Percentiles rank a stretch among this genome's conserved stretches.
Conservation (phyloP, 1,140 invertebrate species). For the Pachypeltis micranthus region DNA sequence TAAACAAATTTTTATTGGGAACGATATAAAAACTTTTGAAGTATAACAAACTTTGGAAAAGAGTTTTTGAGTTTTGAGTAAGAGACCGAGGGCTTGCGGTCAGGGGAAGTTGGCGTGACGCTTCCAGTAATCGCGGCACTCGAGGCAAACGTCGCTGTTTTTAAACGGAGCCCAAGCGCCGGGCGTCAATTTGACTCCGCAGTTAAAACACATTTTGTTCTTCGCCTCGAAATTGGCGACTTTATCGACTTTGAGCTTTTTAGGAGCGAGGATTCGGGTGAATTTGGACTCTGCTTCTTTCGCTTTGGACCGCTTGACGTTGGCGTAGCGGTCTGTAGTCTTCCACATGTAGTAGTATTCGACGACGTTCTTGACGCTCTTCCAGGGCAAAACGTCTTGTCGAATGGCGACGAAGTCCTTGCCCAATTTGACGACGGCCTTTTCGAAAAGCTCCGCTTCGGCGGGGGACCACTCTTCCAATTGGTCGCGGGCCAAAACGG, state of each 20-base stretch:
- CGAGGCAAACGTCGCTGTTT: not conserved
- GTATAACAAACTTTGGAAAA: no score
- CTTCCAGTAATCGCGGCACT: not conserved
- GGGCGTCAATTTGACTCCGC: no score
- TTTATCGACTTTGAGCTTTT: no score
- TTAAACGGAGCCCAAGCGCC: no score
- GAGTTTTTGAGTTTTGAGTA: no score
- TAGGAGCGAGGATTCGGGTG: not conserved
- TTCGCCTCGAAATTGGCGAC: no score
- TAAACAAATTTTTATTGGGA: no score
- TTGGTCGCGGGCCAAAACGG: not conserved
- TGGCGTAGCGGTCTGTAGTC: not conserved
- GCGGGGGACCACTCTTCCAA: not conserved
- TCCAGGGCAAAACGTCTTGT: not conserved
- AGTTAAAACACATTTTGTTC: no score
- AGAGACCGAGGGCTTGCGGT: no score
- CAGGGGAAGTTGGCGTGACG: no score
- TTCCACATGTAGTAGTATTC: slow-evolving; percentile 11
- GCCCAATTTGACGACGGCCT: not conserved
- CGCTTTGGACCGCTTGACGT: not conserved
- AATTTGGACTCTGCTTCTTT: not conserved
- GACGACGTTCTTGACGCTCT: not conserved
- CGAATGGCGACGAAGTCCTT: not conserved
- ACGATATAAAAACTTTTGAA: no score
- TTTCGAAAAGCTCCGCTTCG: not conserved